Evolutionary conservation across 2,888 invertebrate species (phyloP).

Genomic region (Sinhomidia bicolor): DNA sequence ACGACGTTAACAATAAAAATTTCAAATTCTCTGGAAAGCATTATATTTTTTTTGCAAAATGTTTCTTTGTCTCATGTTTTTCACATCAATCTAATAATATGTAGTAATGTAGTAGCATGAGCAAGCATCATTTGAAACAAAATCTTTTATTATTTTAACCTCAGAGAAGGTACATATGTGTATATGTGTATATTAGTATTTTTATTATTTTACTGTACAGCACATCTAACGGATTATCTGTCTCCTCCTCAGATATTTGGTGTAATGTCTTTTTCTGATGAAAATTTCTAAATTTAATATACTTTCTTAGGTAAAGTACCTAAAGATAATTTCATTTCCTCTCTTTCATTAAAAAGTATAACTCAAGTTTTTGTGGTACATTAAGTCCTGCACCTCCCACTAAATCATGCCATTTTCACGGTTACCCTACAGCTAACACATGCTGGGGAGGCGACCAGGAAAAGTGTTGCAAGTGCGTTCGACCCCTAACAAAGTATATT

Average conservation of each 20-base stretch:
- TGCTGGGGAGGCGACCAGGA: background rate
- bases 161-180: too few relatives aligned
- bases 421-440: background rate
- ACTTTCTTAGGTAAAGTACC: background rate
- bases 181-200: too few relatives aligned
- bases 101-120: too few relatives aligned
- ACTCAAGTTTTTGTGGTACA: conserved; percentile 15
- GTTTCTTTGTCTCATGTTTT: too few relatives aligned
- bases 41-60: too few relatives aligned
- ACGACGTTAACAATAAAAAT: too few relatives aligned
- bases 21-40: too few relatives aligned
- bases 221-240: background rate
- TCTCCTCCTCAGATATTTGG: background rate
- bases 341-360: background rate
- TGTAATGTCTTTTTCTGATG: background rate
- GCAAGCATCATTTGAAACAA: background rate
- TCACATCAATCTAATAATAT: too few relatives aligned
- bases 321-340: conserved; percentile 6
- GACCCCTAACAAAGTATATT: too few relatives aligned
- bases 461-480: conserved; percentile 11
- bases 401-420: background rate
- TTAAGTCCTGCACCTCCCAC: background rate
- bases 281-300: background rate
- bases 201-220: background rate
- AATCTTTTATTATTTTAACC: background rate